phyloP scores from a whole-genome alignment of 2,797 vertebrate genomes.

The Allobates femoralis region DNA sequence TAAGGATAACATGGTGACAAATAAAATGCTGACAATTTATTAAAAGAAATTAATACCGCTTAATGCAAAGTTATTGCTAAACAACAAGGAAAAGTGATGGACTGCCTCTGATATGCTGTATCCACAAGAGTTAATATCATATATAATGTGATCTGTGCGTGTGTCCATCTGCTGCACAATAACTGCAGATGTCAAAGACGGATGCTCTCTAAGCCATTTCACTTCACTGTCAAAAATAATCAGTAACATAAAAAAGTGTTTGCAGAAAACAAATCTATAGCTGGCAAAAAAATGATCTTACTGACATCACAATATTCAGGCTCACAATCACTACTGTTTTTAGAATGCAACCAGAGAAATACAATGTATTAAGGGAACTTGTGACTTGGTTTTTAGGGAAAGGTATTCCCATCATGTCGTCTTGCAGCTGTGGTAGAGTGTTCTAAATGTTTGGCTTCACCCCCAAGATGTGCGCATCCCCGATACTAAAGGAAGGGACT shows the following conservation, averaged over 20 bases:
- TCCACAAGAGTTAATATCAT: not conserved
- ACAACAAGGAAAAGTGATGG: not conserved
- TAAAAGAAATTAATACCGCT: not conserved
- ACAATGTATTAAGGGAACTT: not conserved
- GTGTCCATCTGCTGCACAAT: slow-evolving; percentile 2
- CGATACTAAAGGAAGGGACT: too few species aligned
- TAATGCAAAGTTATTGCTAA: not conserved
- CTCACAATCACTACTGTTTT: not conserved
- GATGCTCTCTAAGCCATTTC: not conserved
- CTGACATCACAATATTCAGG: not conserved
- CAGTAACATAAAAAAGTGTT: not conserved
- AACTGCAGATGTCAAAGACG: slow-evolving; percentile 14
- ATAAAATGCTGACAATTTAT: not conserved
- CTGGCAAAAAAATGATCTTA: not conserved
- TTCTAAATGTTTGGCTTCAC: too few species aligned
- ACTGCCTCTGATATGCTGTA: not conserved
- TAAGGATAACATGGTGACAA: too few species aligned
- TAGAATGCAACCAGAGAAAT: not conserved
- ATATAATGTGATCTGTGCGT: not conserved
- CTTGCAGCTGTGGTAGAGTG: too few species aligned
- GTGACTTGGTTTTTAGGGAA: too few species aligned
- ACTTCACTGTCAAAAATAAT: slow-evolving; percentile 9
- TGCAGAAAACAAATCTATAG: not conserved
- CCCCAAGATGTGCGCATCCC: too few species aligned
- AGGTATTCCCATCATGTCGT: too few species aligned